Evolutionary conservation across 2,113 vertebrate genomes (phyloP).

Genomic region (Ahaetulla prasina): DNA sequence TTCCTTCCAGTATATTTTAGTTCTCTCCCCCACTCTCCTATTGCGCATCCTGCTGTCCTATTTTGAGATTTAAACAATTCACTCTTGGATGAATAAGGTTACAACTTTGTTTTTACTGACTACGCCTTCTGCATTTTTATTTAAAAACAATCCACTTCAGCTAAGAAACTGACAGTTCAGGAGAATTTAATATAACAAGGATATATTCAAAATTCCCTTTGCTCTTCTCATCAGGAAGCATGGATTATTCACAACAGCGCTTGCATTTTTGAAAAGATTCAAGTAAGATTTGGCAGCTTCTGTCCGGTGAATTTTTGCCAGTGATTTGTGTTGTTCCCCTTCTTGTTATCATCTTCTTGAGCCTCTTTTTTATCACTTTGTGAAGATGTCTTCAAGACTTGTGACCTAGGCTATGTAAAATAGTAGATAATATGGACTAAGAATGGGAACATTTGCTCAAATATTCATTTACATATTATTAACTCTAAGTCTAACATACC

Average conservation of each 20-base stretch:
- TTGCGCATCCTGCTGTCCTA: background rate
- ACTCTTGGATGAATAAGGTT: background rate
- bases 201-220: constrained; percentile 4
- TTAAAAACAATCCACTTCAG: background rate
- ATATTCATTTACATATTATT: background rate
- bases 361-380: background rate
- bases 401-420: background rate
- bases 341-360: background rate
- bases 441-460: background rate
- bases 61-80: constrained; percentile 2
- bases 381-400: background rate
- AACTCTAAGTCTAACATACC: background rate
- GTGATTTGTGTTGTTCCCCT: background rate
- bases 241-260: constrained; percentile 8
- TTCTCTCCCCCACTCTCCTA: background rate
- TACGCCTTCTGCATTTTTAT: background rate
- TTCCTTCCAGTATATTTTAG: background rate
- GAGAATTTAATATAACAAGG: constrained; percentile 5
- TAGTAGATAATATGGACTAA: background rate
- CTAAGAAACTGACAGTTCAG: constrained; percentile 4
- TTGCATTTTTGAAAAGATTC: constrained; percentile 2
- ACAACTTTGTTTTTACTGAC: background rate
- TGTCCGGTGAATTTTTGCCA: background rate
- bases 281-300: constrained; percentile 20
- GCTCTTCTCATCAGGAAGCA: background rate